Percentiles rank a stretch among this genome's conserved stretches.
Conservation (phyloP, 2,113 vertebrate genomes). For the Mystacornis crossleyi region DNA sequence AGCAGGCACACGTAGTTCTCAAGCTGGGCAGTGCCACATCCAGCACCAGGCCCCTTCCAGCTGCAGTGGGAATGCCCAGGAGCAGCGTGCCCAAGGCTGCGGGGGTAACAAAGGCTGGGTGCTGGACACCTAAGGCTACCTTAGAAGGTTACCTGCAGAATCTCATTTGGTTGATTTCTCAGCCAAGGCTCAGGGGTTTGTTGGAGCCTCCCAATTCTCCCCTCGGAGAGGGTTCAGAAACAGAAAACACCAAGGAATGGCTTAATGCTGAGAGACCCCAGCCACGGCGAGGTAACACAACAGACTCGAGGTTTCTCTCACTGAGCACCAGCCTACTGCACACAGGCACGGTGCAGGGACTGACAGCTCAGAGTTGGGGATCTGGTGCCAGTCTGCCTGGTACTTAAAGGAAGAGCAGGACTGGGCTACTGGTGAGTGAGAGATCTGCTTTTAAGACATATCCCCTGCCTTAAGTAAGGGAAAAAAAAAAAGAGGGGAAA, state of each 20-base stretch:
- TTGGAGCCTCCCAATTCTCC: neutral
- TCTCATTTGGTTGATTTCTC: neutral
- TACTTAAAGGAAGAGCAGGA: neutral
- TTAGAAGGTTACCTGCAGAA: neutral
- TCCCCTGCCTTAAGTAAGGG: neutral
- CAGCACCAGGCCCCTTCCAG: neutral
- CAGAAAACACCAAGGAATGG: neutral
- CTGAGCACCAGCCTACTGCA: neutral
- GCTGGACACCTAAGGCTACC: neutral
- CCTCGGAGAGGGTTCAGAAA: neutral
- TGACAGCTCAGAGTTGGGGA: neutral
- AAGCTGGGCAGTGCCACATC: neutral
- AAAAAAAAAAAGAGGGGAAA: accelerated
- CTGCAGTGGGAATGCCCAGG: neutral
- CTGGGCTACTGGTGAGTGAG: neutral
- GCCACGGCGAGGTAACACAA: accelerated
- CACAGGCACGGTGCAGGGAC: neutral
- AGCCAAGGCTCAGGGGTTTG: neutral
- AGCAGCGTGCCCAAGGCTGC: neutral
- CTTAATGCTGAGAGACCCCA: neutral
- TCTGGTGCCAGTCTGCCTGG: neutral
- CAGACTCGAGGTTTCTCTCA: neutral
- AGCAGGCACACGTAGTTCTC: neutral
- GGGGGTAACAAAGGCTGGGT: neutral
- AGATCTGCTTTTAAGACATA: neutral